A percentile compares a stretch with the other conserved stretches of the same genome.
Conservation (phyloP, 2,888 invertebrate genomes). For the Drepanosiphum platanoidis region DNA sequence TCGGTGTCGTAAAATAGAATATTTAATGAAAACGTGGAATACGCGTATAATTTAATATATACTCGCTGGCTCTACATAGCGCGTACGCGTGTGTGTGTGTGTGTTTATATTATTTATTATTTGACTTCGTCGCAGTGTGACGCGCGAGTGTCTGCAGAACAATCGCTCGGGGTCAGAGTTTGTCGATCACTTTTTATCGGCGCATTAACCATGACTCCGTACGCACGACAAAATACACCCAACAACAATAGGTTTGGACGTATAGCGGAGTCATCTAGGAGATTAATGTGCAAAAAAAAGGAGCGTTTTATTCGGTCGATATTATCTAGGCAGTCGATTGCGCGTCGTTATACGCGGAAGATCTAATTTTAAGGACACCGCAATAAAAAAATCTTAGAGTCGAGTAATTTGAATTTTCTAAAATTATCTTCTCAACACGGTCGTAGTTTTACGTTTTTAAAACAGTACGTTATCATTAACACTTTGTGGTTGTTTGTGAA, state of each 20-base stretch:
- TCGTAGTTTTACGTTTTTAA: no score
- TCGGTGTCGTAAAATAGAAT: no score
- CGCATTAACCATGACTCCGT: conserved; percentile 27
- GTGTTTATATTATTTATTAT: no score
- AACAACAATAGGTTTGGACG: conserved; percentile 20
- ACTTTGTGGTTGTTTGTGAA: no score
- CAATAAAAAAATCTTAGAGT: background rate
- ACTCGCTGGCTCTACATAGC: no score
- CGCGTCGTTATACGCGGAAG: background rate
- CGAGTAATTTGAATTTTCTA: background rate
- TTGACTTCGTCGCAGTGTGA: no score
- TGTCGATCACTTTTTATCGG: conserved; percentile 2
- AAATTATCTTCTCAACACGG: background rate
- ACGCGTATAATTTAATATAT: background rate
- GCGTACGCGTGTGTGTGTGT: no score
- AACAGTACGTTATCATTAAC: background rate
- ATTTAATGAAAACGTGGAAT: background rate
- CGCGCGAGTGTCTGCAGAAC: no score
- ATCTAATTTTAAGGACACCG: background rate
- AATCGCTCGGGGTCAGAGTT: conserved; percentile 18
- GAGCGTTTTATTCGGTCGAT: background rate
- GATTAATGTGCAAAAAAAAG: background rate
- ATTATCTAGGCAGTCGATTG: background rate
- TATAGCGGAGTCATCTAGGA: conserved; percentile 34
- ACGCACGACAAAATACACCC: background rate